Evolutionary conservation across 2,113 vertebrate genomes (phyloP).

Genomic region (Hypanus sabinus): DNA sequence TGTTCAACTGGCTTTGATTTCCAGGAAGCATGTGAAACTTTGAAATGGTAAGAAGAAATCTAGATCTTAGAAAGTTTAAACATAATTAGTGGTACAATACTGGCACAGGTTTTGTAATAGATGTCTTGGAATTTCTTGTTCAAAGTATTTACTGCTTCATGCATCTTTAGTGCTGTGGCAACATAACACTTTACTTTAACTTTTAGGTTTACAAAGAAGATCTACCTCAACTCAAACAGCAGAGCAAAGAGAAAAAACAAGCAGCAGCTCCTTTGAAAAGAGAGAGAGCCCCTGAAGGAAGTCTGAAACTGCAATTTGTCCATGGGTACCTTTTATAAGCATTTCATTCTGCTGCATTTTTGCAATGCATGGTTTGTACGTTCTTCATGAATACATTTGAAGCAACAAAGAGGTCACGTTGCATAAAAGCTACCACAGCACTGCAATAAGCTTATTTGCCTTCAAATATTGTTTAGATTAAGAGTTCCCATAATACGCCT

Average conservation of each 20-base stretch:
- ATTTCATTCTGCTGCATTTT: neutral
- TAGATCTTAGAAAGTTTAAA: neutral
- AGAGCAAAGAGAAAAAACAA: conserved; percentile 78
- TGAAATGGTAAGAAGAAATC: neutral
- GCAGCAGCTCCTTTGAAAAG: conserved; percentile 79
- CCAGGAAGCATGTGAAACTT: neutral
- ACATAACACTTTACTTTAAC: neutral
- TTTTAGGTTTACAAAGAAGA: conserved; percentile 96
- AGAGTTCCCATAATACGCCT: neutral
- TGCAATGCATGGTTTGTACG: neutral
- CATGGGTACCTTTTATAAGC: conserved; percentile 68
- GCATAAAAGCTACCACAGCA: neutral
- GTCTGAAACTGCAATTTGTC: conserved; percentile 84
- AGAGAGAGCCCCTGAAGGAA: conserved; percentile 82
- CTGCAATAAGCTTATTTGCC: neutral
- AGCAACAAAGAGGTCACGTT: neutral
- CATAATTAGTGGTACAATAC: neutral
- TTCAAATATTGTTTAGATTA: neutral
- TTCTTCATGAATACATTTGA: too few species aligned
- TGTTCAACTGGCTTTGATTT: neutral
- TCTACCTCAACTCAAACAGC: conserved; percentile 87
- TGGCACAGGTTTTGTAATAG: neutral
- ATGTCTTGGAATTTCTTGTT: neutral
- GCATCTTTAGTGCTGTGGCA: neutral
- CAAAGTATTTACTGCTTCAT: neutral